Percentiles rank a stretch among this genome's conserved stretches.
These are phyloP conservation scores for Melinaea menophilus DNA, from an alignment of 2,888 invertebrate genomes.

Conservation along the genomic window DNA sequence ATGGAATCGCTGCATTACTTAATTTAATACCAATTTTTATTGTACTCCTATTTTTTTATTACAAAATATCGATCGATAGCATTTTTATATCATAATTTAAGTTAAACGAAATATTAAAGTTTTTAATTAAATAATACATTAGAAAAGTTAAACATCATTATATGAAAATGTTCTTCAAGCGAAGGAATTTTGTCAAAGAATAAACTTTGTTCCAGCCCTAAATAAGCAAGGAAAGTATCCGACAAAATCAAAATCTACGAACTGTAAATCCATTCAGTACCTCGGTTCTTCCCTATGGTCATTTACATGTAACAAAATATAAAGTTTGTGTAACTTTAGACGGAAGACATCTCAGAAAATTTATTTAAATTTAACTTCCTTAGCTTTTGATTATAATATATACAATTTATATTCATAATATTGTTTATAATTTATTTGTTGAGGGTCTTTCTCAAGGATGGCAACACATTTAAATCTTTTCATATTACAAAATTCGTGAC, in stretches of 20 bases:
- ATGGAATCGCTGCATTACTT: no score
- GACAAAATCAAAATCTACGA: slow-evolving; percentile 1
- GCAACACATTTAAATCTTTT: no score
- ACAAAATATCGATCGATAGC: no score
- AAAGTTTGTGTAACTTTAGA: slow-evolving; percentile 16
- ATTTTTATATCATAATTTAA: no score
- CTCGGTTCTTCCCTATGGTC: slow-evolving; percentile 6
- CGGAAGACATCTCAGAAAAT: slow-evolving; percentile 18
- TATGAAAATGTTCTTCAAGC: not conserved
- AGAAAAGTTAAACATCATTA: not conserved
- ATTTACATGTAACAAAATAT: slow-evolving; percentile 18
- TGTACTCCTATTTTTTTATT: no score
- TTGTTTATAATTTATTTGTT: no score
- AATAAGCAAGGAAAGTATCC: not conserved
- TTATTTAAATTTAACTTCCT: not conserved
- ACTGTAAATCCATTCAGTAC: not conserved
- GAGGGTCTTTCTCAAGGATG: not conserved
- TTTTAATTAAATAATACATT: no score
- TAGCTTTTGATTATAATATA: no score
- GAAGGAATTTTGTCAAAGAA: not conserved
- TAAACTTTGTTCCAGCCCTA: not conserved
- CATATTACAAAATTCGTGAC: no score
- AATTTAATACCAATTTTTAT: no score
- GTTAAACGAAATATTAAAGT: no score
- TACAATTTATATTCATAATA: no score